phyloP scores from a whole-genome alignment of 2,113 vertebrate species.

The Semicossyphus pulcher region DNA sequence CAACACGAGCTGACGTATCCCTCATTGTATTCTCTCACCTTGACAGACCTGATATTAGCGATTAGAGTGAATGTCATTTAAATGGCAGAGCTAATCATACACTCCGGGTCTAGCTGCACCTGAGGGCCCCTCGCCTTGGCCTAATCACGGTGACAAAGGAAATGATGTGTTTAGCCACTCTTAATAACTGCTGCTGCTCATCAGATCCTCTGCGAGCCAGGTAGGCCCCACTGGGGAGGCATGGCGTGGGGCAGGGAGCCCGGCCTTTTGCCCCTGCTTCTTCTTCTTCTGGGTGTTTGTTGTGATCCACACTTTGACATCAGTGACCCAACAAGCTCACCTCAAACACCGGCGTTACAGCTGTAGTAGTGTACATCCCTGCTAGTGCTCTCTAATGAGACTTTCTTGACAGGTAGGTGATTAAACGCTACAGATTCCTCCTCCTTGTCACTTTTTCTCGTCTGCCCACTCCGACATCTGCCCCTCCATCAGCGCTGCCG shows the following conservation, averaged over 20 bases:
- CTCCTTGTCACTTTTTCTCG: slow-evolving; percentile 45
- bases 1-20: slow-evolving; percentile 58
- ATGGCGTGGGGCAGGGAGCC: slow-evolving; percentile 5
- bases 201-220: slow-evolving; percentile 43
- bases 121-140: slow-evolving; percentile 69
- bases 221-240: slow-evolving; percentile 26
- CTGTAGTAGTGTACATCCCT: slow-evolving; percentile 12
- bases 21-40: slow-evolving; percentile 67
- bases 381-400: slow-evolving; percentile 23
- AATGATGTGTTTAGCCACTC: slow-evolving; percentile 78
- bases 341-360: slow-evolving; percentile 22
- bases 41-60: slow-evolving; percentile 78
- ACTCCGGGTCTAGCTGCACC: slow-evolving; percentile 66
- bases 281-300: slow-evolving; percentile 40
- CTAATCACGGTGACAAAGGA: slow-evolving; percentile 76
- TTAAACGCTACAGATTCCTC: slow-evolving; percentile 47
- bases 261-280: slow-evolving; percentile 23
- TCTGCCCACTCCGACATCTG: slow-evolving; percentile 39
- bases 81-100: slow-evolving; percentile 83
- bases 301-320: slow-evolving; percentile 55
- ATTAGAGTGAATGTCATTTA: slow-evolving; percentile 83
- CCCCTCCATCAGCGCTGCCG: slow-evolving; percentile 29
- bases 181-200: slow-evolving; percentile 77
- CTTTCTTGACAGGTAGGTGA: slow-evolving; percentile 54
- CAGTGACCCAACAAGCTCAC: slow-evolving; percentile 48